phyloP scores from a whole-genome alignment of 2,113 vertebrate species.

The Rana temporaria region DNA sequence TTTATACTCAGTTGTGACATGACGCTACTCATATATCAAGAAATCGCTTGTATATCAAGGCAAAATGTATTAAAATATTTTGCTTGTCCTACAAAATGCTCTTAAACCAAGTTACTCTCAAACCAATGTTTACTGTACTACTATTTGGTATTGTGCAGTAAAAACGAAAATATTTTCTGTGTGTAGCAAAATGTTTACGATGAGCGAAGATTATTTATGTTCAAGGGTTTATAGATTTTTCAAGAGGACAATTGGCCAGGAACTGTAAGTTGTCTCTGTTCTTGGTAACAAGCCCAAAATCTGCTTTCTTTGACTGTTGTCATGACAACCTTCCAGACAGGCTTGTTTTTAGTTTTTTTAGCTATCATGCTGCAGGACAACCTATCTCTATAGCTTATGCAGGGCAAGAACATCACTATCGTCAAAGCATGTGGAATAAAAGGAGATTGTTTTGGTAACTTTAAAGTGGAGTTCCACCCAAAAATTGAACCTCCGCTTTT shows the following conservation, averaged over 20 bases:
- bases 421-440: too few relatives aligned
- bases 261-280: slow-evolving; percentile 10
- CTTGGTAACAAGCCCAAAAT: slow-evolving; percentile 24
- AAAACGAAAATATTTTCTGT: neutral
- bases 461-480: too few relatives aligned
- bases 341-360: neutral
- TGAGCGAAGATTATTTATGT: neutral
- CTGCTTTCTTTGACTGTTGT: slow-evolving; percentile 30
- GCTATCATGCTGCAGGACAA: neutral
- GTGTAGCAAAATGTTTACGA: neutral
- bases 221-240: neutral
- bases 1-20: too few relatives aligned
- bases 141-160: neutral
- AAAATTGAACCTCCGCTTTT: too few relatives aligned
- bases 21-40: too few relatives aligned
- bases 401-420: too few relatives aligned
- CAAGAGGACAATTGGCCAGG: neutral
- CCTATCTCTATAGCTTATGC: neutral
- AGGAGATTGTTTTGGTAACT: too few relatives aligned
- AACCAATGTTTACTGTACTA: too few relatives aligned
- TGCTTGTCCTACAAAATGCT: too few relatives aligned
- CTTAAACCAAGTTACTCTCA: too few relatives aligned
- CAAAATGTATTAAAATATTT: too few relatives aligned
- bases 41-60: too few relatives aligned
- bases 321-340: slow-evolving; percentile 30